phyloP scores from a whole-genome alignment of 2,797 vertebrate species.

The Spizella passerina region DNA sequence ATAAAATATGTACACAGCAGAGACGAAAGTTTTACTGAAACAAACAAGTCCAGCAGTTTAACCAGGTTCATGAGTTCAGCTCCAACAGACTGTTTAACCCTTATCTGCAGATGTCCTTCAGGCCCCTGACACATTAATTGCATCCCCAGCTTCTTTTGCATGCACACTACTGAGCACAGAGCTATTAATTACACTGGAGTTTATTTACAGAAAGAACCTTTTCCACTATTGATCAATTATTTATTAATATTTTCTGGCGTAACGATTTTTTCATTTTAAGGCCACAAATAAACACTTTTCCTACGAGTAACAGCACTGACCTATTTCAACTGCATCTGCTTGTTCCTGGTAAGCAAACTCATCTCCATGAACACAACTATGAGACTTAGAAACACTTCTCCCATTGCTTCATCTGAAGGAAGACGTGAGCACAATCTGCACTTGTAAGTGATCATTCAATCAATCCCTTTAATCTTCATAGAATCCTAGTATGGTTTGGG shows the following conservation, averaged over 20 bases:
- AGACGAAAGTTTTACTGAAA: slow-evolving; percentile 76
- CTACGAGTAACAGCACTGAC: slow-evolving; percentile 66
- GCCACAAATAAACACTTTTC: slow-evolving; percentile 77
- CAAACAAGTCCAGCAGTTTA: slow-evolving; percentile 77
- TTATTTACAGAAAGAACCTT: slow-evolving; percentile 85
- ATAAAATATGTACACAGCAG: slow-evolving; percentile 21
- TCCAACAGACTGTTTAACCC: slow-evolving; percentile 85
- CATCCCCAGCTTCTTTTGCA: slow-evolving; percentile 84
- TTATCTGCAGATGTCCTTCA: slow-evolving; percentile 87
- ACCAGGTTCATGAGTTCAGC: slow-evolving; percentile 78
- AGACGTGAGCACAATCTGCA: not conserved
- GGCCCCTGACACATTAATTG: slow-evolving; percentile 82
- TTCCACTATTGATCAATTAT: slow-evolving; percentile 92
- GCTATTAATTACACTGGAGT: slow-evolving; percentile 91
- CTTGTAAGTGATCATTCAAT: not conserved
- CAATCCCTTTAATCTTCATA: not conserved
- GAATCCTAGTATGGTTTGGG: not conserved
- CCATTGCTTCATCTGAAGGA: not conserved
- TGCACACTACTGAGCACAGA: slow-evolving; percentile 88
- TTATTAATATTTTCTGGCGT: slow-evolving; percentile 85
- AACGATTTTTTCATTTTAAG: slow-evolving; percentile 78
- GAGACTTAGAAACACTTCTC: not conserved
- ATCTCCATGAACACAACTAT: not conserved
- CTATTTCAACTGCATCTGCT: slow-evolving; percentile 17
- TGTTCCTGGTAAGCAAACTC: not conserved